Percentiles rank a stretch among this genome's conserved stretches.
These are phyloP conservation scores for Alectoris magna DNA, from an alignment of 2,797 vertebrate species.

Conservation along the genomic window DNA sequence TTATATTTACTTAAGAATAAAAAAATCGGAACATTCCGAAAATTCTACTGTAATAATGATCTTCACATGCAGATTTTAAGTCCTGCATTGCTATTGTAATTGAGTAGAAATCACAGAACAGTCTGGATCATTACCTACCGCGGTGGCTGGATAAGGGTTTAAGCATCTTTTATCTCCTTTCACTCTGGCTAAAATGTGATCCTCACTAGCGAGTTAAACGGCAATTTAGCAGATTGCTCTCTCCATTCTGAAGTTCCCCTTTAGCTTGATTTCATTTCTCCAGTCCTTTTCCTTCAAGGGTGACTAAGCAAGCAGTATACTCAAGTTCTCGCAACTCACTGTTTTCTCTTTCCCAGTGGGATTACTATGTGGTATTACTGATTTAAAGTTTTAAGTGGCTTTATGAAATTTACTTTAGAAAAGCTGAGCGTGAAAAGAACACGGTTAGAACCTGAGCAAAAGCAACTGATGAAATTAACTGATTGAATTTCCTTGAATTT, in stretches of 20 bases:
- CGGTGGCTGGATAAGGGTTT: background rate
- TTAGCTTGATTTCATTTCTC: background rate
- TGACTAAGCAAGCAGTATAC: background rate
- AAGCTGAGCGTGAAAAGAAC: background rate
- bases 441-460: conserved; percentile 34
- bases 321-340: background rate
- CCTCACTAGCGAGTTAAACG: background rate
- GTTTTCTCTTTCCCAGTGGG: background rate
- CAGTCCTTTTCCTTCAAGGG: background rate
- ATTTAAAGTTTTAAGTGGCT: background rate
- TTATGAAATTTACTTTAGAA: background rate
- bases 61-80: background rate
- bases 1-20: background rate
- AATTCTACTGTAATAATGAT: background rate
- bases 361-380: background rate
- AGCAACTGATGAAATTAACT: conserved; percentile 40
- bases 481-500: background rate
- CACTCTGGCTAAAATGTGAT: background rate
- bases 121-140: background rate
- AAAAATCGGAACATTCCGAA: background rate
- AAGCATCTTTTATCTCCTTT: background rate
- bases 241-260: background rate
- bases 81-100: background rate
- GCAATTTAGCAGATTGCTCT: background rate
- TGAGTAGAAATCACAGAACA: background rate